phyloP scores from a whole-genome alignment of 2,797 vertebrate genomes.

The Tokudaia muenninki region DNA sequence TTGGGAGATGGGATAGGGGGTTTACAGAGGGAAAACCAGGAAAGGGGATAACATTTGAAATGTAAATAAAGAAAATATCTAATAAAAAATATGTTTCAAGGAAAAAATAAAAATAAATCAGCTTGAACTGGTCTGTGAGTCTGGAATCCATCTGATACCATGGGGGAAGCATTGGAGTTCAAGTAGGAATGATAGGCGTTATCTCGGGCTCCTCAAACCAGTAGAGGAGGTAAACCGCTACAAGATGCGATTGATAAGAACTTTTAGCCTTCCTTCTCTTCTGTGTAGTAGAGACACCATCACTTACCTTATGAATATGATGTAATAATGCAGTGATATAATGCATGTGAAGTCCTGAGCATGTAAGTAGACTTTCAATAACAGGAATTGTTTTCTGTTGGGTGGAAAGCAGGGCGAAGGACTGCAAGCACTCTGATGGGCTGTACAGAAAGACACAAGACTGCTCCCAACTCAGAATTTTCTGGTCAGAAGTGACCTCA shows the following conservation, averaged over 20 bases:
- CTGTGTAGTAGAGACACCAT: neutral
- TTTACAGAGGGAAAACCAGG: too few species aligned
- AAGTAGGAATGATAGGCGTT: neutral
- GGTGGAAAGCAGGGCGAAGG: neutral
- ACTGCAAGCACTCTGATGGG: neutral
- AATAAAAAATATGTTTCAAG: too few species aligned
- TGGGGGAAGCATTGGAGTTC: neutral
- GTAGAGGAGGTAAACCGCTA: neutral
- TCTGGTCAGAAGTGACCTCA: neutral
- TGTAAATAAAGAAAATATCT: too few species aligned
- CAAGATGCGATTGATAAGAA: neutral
- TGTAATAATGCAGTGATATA: neutral
- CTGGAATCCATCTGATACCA: neutral
- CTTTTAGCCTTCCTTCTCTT: neutral
- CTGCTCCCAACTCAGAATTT: neutral
- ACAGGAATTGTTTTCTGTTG: constrained; percentile 53
- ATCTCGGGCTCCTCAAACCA: neutral
- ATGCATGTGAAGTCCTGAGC: neutral
- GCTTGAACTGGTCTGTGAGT: neutral
- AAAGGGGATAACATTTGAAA: too few species aligned
- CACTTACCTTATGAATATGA: neutral
- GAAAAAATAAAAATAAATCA: neutral
- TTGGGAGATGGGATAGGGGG: too few species aligned
- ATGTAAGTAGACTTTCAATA: neutral
- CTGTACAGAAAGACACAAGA: constrained; percentile 5